phyloP scores from a whole-genome alignment of 2,797 vertebrate genomes.

The Sylvia borin region DNA sequence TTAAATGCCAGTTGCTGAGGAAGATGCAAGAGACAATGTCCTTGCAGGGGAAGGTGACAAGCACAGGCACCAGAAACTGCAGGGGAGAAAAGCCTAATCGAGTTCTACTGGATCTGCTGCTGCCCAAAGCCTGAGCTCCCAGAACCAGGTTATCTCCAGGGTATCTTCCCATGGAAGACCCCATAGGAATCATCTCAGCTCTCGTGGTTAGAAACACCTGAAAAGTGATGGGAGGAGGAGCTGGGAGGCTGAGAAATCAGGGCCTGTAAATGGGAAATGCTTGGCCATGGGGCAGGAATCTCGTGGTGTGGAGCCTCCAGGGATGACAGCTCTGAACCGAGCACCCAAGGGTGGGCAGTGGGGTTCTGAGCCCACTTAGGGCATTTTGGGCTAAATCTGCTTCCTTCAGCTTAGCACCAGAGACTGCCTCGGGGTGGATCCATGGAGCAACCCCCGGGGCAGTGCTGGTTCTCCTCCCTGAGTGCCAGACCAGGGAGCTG shows the following conservation, averaged over 20 bases:
- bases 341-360: accelerated
- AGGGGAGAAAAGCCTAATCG: not conserved
- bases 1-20: not conserved
- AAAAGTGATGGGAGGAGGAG: not conserved
- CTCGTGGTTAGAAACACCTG: not conserved
- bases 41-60: not conserved
- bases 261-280: no score
- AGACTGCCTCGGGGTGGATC: accelerated
- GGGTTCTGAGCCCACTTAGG: not conserved
- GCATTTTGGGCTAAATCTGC: not conserved
- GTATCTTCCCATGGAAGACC: not conserved
- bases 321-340: accelerated
- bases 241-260: not conserved
- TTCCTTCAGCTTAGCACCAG: not conserved
- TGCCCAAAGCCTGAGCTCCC: not conserved
- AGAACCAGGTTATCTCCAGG: not conserved
- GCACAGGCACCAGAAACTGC: not conserved
- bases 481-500: not conserved
- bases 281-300: not conserved
- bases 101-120: not conserved
- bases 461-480: accelerated
- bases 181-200: not conserved
- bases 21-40: not conserved
- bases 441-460: accelerated
- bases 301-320: not conserved